These are phyloP conservation scores for Aricia artaxerxes DNA, from an alignment of 2,888 invertebrate genomes.

Conservation along the genomic window DNA sequence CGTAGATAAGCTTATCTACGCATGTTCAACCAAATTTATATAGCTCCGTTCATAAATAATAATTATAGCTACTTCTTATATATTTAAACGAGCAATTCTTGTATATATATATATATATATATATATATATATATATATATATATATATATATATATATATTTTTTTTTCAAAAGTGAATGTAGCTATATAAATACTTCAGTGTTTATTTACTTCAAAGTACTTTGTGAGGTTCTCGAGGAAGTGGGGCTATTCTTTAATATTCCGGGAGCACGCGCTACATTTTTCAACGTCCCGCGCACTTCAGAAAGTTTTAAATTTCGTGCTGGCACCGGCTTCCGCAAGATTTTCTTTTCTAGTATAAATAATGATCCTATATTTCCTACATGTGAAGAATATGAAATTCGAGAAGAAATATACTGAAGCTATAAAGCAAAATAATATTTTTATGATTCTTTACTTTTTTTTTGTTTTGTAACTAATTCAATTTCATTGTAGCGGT, in stretches of 20 bases:
- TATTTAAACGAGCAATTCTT: too few relatives aligned
- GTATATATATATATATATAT: too few relatives aligned
- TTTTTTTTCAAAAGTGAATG: too few relatives aligned
- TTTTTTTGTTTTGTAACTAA: not conserved
- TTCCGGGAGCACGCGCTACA: not conserved
- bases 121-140: too few relatives aligned
- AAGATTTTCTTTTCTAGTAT: constrained; percentile 7
- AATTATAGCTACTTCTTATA: too few relatives aligned
- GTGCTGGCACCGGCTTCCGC: not conserved
- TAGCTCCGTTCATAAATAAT: too few relatives aligned
- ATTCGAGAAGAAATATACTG: not conserved
- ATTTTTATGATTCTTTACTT: not conserved
- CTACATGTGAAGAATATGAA: constrained; percentile 2
- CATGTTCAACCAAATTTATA: too few relatives aligned
- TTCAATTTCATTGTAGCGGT: not conserved
- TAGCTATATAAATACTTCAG: not conserved
- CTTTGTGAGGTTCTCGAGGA: not conserved
- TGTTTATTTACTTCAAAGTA: not conserved
- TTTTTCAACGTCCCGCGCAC: not conserved
- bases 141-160: too few relatives aligned
- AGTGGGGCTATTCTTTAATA: not conserved
- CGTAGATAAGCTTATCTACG: not conserved
- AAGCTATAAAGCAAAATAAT: too few relatives aligned
- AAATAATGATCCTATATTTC: not conserved
- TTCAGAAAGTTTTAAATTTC: not conserved